A percentile compares a stretch with the other conserved stretches of the same genome.
Evolutionary conservation across 1,140 invertebrate genomes (phyloP).

Genomic region (Drosophila lini): DNA sequence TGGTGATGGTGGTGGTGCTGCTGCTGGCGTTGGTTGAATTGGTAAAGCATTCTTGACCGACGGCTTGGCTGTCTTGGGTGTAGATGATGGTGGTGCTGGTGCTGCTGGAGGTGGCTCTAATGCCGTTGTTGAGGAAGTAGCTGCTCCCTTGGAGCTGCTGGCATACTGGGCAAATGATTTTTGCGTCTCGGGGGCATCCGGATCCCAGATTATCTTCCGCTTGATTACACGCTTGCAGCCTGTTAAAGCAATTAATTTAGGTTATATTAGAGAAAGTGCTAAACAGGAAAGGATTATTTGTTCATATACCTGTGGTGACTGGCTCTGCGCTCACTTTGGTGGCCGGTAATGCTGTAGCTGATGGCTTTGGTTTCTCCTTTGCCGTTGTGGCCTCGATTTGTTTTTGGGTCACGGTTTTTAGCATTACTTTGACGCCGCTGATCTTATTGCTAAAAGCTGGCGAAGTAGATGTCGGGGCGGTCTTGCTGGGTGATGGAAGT

Average conservation of each 20-base stretch:
- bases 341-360: not conserved
- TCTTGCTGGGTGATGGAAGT: slow-evolving; percentile 5
- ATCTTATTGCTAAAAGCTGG: slow-evolving; percentile 8
- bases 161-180: slow-evolving; percentile 81
- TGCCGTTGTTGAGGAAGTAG: slow-evolving; percentile 3
- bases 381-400: slow-evolving; percentile 5
- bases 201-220: slow-evolving; percentile 89
- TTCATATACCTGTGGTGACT: slow-evolving; percentile 28
- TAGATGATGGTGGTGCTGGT: not conserved
- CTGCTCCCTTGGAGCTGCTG: slow-evolving; percentile 24
- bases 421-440: slow-evolving; percentile 45
- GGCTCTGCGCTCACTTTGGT: slow-evolving; percentile 15
- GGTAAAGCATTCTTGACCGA: not conserved
- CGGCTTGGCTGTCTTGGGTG: slow-evolving; percentile 10
- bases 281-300: not conserved
- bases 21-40: not conserved
- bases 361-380: slow-evolving; percentile 6
- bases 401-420: slow-evolving; percentile 37
- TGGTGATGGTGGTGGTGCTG: not conserved
- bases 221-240: slow-evolving; percentile 87
- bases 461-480: not conserved
- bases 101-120: not conserved
- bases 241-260: not conserved
- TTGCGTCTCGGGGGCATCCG: slow-evolving; percentile 86
- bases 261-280: not conserved